A percentile compares a stretch with the other conserved stretches of the same genome.
Evolutionary conservation across 2,113 vertebrate genomes (phyloP).

Genomic region (Thoracochromis brauschi): DNA sequence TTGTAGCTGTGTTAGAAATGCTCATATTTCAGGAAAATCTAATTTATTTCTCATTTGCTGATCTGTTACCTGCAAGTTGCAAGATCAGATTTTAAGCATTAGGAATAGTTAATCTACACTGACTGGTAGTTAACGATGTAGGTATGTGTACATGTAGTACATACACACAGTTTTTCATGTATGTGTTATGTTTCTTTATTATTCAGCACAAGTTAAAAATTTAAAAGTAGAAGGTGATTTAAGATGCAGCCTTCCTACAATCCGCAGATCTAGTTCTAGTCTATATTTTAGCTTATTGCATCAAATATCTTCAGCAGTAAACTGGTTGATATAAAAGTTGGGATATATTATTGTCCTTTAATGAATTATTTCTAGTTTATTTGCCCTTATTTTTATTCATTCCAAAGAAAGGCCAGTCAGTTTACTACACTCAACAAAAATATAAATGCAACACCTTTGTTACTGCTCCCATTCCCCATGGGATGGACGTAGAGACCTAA

Average conservation of each 20-base stretch:
- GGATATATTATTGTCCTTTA: not conserved
- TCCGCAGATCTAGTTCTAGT: not conserved
- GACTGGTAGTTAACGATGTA: not conserved
- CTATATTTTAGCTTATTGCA: accelerated
- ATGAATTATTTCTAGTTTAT: not conserved
- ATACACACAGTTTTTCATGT: not conserved
- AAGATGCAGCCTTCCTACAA: not conserved
- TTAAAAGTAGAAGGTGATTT: not conserved
- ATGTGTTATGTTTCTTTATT: not conserved
- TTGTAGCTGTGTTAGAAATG: not conserved
- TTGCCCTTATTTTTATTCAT: not conserved
- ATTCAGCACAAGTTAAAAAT: not conserved
- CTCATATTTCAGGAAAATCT: not conserved
- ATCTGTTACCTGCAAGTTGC: not conserved
- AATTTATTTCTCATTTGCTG: not conserved
- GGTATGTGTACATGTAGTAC: not conserved
- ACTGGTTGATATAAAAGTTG: not conserved
- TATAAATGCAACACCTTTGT: too few relatives aligned
- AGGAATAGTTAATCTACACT: not conserved
- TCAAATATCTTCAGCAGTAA: not conserved
- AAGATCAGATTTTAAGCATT: not conserved
- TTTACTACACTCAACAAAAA: too few relatives aligned
- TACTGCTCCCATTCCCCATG: too few relatives aligned
- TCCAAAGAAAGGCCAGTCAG: not conserved
- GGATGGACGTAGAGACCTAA: too few relatives aligned